Evolutionary conservation across 2,797 vertebrate species (phyloP), one percentile per base, ranked within the genome.

Genomic region (Lacerta agilis): DNA sequence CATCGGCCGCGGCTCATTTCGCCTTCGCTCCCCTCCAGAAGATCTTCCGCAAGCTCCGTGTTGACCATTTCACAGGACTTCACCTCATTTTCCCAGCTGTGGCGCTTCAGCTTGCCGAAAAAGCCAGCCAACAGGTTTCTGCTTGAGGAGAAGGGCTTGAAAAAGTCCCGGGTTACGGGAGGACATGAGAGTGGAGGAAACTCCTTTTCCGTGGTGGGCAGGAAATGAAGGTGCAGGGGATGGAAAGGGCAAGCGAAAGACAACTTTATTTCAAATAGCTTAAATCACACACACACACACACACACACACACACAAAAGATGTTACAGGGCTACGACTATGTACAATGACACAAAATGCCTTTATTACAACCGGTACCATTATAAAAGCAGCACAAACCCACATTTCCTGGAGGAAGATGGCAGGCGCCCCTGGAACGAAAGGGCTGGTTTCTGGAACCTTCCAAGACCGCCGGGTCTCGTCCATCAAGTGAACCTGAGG

Each of bases 291-390:
- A 13, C 13, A 55, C 49, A 55, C 49, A 96, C 33, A 33, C 33
- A 33, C 33, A 33, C 96, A 95, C 93, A 96, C 49, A 13, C 49
- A 55, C 49, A 55, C 49, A 96, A 96, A 96, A 95, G 90, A 96
- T 95, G 94, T 94, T 95, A 94, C 95, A 96, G 91, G 91, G 91
- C 91, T 96, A 96, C 97, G 97, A 97, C 97, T 97, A 95, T 96
- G 93, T 97, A 97, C 96, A 97, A 87, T 95, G 95, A 92, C 89
- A 94, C 92, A 94, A 91, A 96, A 93, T 96, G 96, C 95, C 94
- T 96, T 94, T 93, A 95, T 95, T 96, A 97, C 96, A 96, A 95
- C 89, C 93, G 95, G 97, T 97, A 97, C 97, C 97, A 94, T 97
- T 97, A 95, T 94, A 97, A 85, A 78, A 93, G 97, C 97, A 97